Evolutionary conservation across 1,140 invertebrate species (phyloP), one percentile per base, ranked within the genome.

Genomic region (Bemisia tabaci): DNA sequence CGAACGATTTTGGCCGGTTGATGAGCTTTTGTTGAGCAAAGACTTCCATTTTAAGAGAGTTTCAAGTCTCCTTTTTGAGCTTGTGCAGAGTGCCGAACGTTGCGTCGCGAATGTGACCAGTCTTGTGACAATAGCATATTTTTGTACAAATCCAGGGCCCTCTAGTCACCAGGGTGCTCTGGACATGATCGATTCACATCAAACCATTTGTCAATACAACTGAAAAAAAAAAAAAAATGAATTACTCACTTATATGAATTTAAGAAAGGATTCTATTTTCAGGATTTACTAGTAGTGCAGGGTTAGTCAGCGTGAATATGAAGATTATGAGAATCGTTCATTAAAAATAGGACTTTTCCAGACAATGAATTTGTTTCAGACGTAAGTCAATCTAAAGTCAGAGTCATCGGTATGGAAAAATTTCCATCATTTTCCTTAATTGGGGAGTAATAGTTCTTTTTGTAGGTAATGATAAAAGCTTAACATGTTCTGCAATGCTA

Each of bases 181-280:
- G 94, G 94, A 82, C 94, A 97, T 71, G 91, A 94, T 78, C 94
- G 87, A 83, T 96, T 97, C 74, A 95, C 90, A 82, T 95, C 90
- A 83, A 97, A 97, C 95, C 95, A 97, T 79, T 90, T 87, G 81
- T 97, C 94, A 79, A 95, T 95, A 82, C 93, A 95, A 78, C 91
- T 94, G 80, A 23, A 84, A 82, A 71, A 73, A 69, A 72, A 75
- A 72, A 69, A 74, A 68, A 25, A 59, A 59, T n/a, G n/a, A n/a
- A 59, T n/a, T 59, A 12, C 12, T 59, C 48, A 22, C n/a, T 61
- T 5, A 11, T 61, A 9, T n/a, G 5, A 24, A 11, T n/a, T 61
- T n/a, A n/a, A 11, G 22, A 11, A 5, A 11, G 22, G 5, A 5
- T 24, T n/a, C 5, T 61, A 61, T 24, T 5, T 11, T 11, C 22